phyloP scores from a whole-genome alignment of 2,797 vertebrate genomes.

The Periophthalmus magnuspinnatus region DNA sequence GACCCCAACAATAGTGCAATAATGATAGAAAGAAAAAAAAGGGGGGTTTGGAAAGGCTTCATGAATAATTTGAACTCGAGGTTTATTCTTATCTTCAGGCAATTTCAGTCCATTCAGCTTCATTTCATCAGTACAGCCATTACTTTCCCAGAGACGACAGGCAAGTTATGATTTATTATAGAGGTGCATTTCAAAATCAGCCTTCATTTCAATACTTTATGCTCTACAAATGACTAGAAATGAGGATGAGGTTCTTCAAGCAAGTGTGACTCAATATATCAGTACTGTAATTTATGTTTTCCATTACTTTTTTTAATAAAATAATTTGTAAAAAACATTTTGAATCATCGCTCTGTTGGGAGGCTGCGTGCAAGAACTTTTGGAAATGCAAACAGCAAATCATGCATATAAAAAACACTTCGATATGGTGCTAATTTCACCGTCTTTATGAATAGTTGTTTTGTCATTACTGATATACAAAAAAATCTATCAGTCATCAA shows the following conservation, averaged over 20 bases:
- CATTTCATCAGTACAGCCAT: slow-evolving; percentile 35
- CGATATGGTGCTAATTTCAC: too few relatives aligned
- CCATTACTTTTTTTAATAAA: not conserved
- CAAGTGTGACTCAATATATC: slow-evolving; percentile 12
- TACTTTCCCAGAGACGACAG: slow-evolving; percentile 42
- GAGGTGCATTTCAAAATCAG: slow-evolving; percentile 47
- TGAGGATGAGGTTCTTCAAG: slow-evolving; percentile 25
- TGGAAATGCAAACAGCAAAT: too few relatives aligned
- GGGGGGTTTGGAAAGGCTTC: slow-evolving; percentile 37
- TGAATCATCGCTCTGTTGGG: not conserved
- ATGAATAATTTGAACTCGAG: slow-evolving; percentile 70
- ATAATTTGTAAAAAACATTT: too few relatives aligned
- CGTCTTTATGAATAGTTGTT: too few relatives aligned
- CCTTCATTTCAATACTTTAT: slow-evolving; percentile 44
- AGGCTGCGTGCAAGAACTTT: not conserved
- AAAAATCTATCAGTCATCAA: too few relatives aligned
- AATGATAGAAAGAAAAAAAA: slow-evolving; percentile 53
- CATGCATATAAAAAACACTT: too few relatives aligned
- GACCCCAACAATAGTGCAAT: slow-evolving; percentile 48
- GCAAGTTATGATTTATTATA: slow-evolving; percentile 62
- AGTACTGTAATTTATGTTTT: not conserved
- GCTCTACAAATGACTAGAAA: slow-evolving; percentile 32
- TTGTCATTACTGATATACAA: too few relatives aligned
- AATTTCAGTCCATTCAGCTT: slow-evolving; percentile 52
- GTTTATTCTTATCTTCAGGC: slow-evolving; percentile 65